Evolutionary conservation across 2,888 invertebrate genomes (phyloP), one percentile per base, ranked within the genome.

Genomic region (Allygus modestus): DNA sequence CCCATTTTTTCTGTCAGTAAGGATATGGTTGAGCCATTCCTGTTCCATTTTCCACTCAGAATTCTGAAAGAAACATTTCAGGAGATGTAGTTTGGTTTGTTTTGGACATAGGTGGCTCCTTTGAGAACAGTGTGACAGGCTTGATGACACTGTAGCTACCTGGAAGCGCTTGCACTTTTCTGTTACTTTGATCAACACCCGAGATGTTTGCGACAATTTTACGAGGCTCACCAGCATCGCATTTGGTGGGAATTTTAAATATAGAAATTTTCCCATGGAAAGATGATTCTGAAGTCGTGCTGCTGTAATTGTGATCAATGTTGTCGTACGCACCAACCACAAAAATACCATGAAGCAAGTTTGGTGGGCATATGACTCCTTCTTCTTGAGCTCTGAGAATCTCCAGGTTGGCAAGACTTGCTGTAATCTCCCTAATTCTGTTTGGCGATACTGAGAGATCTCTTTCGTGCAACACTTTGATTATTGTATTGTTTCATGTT

Each of bases 221-320:
- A 51, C 51, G 51, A 51, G 51, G 51, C 51, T 51, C 51, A 17
- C 51, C 51, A 51, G 15, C 51, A 9, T 51, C 51, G 4, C 51
- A 5, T 51, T 51, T 51, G 51, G 7, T 12, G 9, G 51, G 51
- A n/a, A 51, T 51, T 51, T 51, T 5, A 51, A 51, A 51, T 5
- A 51, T 51, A n/a, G 51, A 51, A 51, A 51, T 51, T 51, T 5
- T 51, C 15, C 51, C 51, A 51, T 51, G 51, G 15, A 51, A 51
- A n/a, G n/a, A n/a, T n/a, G n/a, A n/a, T n/a, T n/a, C n/a, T n/a
- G n/a, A n/a, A n/a, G n/a, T n/a, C n/a, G 51, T 51, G 51, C 51
- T 51, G 51, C 51, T 51, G 51, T 51, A 51, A 15, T 51, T 51
- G 11, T 51, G 51, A 51, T 51, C 51, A 51, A 51, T 51, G 51